Conservation (phyloP, 2,113 vertebrate species). For the Stegastes partitus region DNA sequence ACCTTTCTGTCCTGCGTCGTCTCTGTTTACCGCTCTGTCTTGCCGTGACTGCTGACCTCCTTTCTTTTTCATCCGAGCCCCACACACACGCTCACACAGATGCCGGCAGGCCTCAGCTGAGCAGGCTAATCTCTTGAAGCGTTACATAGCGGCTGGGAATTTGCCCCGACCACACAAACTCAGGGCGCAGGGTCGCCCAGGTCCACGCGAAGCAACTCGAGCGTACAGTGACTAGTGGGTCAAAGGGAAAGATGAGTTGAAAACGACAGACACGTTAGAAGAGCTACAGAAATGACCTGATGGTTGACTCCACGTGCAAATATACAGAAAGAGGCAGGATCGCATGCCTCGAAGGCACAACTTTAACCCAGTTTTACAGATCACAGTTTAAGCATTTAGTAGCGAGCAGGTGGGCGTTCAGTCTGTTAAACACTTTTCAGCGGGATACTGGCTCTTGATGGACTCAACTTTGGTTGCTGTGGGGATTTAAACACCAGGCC, state of each 20-base stretch:
- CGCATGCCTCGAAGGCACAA: background rate
- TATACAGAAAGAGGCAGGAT: background rate
- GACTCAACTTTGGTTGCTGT: slow-evolving; percentile 37
- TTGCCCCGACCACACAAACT: slow-evolving; percentile 66
- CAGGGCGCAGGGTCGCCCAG: slow-evolving; percentile 48
- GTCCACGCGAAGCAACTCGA: slow-evolving; percentile 21
- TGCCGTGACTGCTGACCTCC: slow-evolving; percentile 65
- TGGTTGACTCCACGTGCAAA: slow-evolving; percentile 22
- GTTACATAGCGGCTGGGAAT: slow-evolving; percentile 76
- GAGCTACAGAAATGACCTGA: slow-evolving; percentile 21
- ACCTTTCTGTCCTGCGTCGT: slow-evolving; percentile 19
- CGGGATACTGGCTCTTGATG: slow-evolving; percentile 9
- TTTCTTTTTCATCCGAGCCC: slow-evolving; percentile 49
- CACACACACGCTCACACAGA: slow-evolving; percentile 34
- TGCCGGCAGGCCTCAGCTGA: slow-evolving; percentile 70
- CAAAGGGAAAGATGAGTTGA: slow-evolving; percentile 43
- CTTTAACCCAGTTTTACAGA: slow-evolving; percentile 31
- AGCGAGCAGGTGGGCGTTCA: slow-evolving; percentile 13
- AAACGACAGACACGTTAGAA: slow-evolving; percentile 23
- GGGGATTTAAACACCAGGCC: slow-evolving; percentile 61
- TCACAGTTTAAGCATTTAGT: slow-evolving; percentile 11
- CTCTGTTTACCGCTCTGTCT: slow-evolving; percentile 15
- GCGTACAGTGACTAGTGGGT: slow-evolving; percentile 47
- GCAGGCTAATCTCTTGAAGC: slow-evolving; percentile 75
- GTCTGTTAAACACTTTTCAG: slow-evolving; percentile 40